Conservation (phyloP, 2,888 invertebrate genomes). For the Pterobdella sp. region DNA sequence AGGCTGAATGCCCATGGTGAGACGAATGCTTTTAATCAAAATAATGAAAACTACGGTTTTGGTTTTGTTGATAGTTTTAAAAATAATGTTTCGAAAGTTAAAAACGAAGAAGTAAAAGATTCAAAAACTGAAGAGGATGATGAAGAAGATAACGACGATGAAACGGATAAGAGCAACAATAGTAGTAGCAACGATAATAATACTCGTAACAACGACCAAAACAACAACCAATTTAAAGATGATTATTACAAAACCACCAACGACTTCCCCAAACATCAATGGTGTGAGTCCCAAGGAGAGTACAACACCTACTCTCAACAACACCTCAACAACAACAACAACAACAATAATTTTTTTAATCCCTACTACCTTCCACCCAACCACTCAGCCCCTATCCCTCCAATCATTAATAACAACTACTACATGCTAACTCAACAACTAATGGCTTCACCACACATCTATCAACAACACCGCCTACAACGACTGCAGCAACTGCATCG, state of each 20-base stretch:
- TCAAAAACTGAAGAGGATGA: not conserved
- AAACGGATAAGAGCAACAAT: not conserved
- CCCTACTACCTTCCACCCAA: not conserved
- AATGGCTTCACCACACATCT: not conserved
- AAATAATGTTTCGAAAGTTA: not conserved
- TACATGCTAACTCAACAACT: constrained; percentile 10
- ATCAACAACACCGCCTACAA: constrained; percentile 2
- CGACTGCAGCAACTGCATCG: not conserved
- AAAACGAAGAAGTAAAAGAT: not conserved
- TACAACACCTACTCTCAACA: not conserved
- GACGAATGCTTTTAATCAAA: not conserved
- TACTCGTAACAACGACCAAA: not conserved
- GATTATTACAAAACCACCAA: not conserved
- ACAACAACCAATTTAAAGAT: too few species aligned
- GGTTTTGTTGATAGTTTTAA: not conserved
- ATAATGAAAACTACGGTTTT: not conserved
- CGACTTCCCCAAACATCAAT: not conserved
- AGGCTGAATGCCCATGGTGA: too few species aligned
- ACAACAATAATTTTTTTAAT: not conserved
- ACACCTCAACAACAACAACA: not conserved
- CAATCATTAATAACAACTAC: constrained; percentile 10
- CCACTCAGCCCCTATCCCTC: not conserved
- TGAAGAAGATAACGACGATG: too few species aligned
- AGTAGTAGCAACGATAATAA: not conserved
- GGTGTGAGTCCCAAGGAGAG: not conserved